phyloP scores from a whole-genome alignment of 2,113 vertebrate species.

The Atractosteus spatula region DNA sequence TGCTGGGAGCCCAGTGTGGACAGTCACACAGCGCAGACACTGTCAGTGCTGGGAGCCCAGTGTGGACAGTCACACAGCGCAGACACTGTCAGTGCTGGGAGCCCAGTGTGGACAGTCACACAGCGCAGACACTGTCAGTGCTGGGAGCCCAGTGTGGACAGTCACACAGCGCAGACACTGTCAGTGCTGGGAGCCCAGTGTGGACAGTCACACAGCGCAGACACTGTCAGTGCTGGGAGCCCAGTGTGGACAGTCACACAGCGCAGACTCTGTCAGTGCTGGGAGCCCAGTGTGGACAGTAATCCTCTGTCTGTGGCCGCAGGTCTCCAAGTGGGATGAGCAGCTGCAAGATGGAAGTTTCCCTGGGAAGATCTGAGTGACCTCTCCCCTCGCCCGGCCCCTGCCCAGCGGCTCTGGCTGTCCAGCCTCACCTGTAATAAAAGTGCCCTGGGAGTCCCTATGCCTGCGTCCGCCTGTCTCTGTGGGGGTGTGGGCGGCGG shows the following conservation, averaged over 20 bases:
- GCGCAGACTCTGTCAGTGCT: neutral
- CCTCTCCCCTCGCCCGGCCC: neutral
- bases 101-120: constrained; percentile 50
- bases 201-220: constrained; percentile 7
- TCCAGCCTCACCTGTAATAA: neutral
- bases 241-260: constrained; percentile 47
- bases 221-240: constrained; percentile 12
- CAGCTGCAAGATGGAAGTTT: constrained; percentile 65
- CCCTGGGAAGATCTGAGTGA: constrained; percentile 61
- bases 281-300: no score
- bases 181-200: constrained; percentile 49
- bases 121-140: neutral
- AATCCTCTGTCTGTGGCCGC: constrained; percentile 16
- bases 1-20: constrained; percentile 51
- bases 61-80: constrained; percentile 24
- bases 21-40: neutral
- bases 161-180: neutral
- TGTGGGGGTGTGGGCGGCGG: no score
- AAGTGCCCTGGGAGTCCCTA: no score
- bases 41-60: constrained; percentile 44
- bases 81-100: neutral
- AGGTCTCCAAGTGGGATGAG: constrained; percentile 66
- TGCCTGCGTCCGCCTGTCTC: no score
- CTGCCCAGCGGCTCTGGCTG: neutral
- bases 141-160: constrained; percentile 52